Percentiles rank a stretch among this genome's conserved stretches.
phyloP scores from a whole-genome alignment of 2,113 vertebrate species.

The Myiozetetes cayanensis region DNA sequence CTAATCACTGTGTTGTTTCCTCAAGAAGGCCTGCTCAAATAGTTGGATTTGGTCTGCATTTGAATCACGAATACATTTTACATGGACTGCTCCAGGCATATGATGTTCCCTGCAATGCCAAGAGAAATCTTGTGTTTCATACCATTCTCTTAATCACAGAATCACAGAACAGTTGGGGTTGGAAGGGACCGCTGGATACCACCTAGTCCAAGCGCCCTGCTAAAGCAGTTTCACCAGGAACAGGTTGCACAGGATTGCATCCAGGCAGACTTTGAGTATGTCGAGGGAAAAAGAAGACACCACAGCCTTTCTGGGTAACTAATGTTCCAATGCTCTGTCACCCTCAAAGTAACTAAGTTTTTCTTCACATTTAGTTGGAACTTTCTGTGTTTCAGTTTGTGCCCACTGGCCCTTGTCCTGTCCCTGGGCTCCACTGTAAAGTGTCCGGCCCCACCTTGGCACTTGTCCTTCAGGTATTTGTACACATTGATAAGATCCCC shows the following conservation, averaged over 20 bases:
- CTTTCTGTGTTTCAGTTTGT: neutral
- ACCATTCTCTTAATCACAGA: neutral
- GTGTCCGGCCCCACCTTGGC: neutral
- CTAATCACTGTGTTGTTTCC: neutral
- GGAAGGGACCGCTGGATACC: neutral
- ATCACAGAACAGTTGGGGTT: neutral
- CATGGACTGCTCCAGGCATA: neutral
- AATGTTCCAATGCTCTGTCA: neutral
- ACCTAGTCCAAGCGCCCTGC: neutral
- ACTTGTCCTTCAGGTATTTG: neutral
- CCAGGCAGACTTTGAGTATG: neutral
- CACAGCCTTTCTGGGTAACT: neutral
- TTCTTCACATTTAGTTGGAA: neutral
- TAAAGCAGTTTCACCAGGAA: neutral
- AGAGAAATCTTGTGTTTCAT: neutral
- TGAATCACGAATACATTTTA: neutral
- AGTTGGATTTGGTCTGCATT: neutral
- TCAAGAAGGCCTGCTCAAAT: neutral
- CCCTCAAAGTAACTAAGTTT: neutral
- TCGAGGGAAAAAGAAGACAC: neutral
- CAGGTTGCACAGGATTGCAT: neutral
- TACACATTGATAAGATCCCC: neutral
- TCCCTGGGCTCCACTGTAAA: neutral
- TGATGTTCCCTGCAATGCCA: neutral
- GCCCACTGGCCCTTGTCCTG: neutral